A percentile compares a stretch with the other conserved stretches of the same genome.
These are phyloP conservation scores for Metacarcinus magister DNA, from an alignment of 2,888 invertebrate genomes.

Conservation along the genomic window DNA sequence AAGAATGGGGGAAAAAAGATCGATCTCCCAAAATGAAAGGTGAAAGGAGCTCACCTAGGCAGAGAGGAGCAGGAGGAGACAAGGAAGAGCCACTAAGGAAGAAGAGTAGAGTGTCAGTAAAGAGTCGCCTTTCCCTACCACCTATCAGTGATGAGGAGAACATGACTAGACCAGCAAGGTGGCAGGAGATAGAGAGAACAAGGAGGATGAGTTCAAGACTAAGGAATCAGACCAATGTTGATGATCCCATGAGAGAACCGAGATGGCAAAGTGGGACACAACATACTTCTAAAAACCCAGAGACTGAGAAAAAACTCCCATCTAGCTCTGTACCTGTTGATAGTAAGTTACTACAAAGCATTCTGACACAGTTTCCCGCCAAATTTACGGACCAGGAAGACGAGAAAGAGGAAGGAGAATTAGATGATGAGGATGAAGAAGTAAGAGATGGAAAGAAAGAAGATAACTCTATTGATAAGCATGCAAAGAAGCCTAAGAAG, in stretches of 20 bases:
- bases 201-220: neutral
- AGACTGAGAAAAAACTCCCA: neutral
- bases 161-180: neutral
- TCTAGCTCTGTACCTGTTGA: slow-evolving; percentile 62
- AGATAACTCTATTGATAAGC: neutral
- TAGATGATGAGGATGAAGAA: slow-evolving; percentile 75
- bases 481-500: neutral
- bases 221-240: neutral
- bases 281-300: neutral
- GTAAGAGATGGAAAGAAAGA: slow-evolving; percentile 35
- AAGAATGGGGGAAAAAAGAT: neutral
- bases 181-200: neutral
- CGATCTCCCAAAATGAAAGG: slow-evolving; percentile 38
- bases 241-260: neutral
- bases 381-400: slow-evolving; percentile 31
- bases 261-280: neutral
- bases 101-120: slow-evolving; percentile 45
- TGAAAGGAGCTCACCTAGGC: slow-evolving; percentile 34
- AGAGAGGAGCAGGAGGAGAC: neutral
- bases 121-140: slow-evolving; percentile 17
- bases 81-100: slow-evolving; percentile 47
- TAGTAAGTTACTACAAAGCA: slow-evolving; percentile 49
- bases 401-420: slow-evolving; percentile 76
- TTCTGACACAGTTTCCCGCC: slow-evolving; percentile 62
- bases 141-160: neutral